Percentiles rank a stretch among this genome's conserved stretches.
phyloP scores from a whole-genome alignment of 2,113 vertebrate genomes.

The Hippocampus barbouri region DNA sequence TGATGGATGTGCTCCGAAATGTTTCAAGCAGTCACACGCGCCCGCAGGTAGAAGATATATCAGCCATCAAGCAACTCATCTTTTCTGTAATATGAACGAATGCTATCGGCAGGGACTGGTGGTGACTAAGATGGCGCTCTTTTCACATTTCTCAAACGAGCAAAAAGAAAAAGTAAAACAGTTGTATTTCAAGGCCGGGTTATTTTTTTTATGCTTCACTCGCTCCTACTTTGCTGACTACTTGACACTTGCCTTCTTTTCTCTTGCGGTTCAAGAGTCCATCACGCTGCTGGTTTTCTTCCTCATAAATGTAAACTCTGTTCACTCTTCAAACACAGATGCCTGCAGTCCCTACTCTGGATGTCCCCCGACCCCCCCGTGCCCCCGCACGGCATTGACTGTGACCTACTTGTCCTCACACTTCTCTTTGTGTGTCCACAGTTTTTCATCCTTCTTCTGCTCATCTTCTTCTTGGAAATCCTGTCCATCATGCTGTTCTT shows the following conservation, averaged over 20 bases:
- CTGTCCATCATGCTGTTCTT: conserved; percentile 90
- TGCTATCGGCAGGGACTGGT: conserved; percentile 6
- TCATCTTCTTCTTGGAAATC: conserved; percentile 92
- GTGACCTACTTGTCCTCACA: background rate
- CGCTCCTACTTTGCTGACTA: background rate
- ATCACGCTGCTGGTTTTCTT: background rate
- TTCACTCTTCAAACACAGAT: conserved; percentile 11
- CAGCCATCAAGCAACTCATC: conserved; percentile 44
- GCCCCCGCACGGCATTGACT: background rate
- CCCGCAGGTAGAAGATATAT: conserved; percentile 46
- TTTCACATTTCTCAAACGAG: conserved; percentile 37
- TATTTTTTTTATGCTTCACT: conserved; percentile 11
- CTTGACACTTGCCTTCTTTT: conserved; percentile 6
- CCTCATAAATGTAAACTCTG: background rate
- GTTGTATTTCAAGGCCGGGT: conserved; percentile 29
- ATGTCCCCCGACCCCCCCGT: background rate
- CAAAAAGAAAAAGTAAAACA: conserved; percentile 3
- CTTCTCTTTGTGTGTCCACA: conserved; percentile 67
- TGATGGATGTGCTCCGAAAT: conserved; percentile 61
- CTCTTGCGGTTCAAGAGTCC: background rate
- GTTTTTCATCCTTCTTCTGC: conserved; percentile 93
- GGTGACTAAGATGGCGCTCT: conserved; percentile 37
- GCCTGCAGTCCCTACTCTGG: background rate
- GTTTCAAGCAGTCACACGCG: conserved; percentile 50
- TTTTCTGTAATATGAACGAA: conserved; percentile 1